Evolutionary conservation across 2,113 vertebrate genomes (phyloP), one percentile per base, ranked within the genome.

Genomic region (Epinephelus fuscoguttatus): DNA sequence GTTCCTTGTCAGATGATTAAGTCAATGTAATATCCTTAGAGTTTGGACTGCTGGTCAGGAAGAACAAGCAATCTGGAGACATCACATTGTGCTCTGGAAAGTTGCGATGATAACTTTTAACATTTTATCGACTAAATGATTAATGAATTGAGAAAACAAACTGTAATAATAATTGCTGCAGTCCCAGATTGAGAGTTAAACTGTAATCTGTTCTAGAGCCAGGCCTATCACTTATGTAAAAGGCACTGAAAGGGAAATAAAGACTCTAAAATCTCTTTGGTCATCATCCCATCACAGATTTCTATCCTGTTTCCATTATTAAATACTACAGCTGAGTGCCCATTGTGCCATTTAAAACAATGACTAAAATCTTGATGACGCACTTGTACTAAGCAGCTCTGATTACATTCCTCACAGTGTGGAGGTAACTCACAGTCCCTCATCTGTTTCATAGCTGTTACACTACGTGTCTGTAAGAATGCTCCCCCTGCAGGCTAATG

Each of bases 401-500:
- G 25, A 52, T 49, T 60, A 19, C 42, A 23, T 25, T 30, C 1
- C 55, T 67, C 57, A 59, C 40, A 45, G 59, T 33, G 7, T 2
- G 14, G 0, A 3, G 37, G 42, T 50, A 52, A 62, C 77, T 74
- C 13, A 2, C 7, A 23, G 59, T 9, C 15, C 30, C 17, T 52
- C 37, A 11, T 37, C 50, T 52, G 1, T 27, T 15, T 23, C 45
- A 45, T 1, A 21, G 17, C 6, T 49, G 1, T 50, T 52, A 19
- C 56, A 33, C 19, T 18, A 21, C 1, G 50, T 12, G 18, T 80
- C 45, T 79, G 40, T 10, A 19, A 37, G 60, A 60, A 63, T 47
- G 81, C 91, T 71, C 91, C 91, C 81, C 89, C 95, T 95, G 84
- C 85, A 94, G 93, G 90, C 66, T 55, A 21, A 1, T 17, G 12